Conservation (phyloP, 1,140 invertebrate genomes). For the Thaumatotibia leucotreta region DNA sequence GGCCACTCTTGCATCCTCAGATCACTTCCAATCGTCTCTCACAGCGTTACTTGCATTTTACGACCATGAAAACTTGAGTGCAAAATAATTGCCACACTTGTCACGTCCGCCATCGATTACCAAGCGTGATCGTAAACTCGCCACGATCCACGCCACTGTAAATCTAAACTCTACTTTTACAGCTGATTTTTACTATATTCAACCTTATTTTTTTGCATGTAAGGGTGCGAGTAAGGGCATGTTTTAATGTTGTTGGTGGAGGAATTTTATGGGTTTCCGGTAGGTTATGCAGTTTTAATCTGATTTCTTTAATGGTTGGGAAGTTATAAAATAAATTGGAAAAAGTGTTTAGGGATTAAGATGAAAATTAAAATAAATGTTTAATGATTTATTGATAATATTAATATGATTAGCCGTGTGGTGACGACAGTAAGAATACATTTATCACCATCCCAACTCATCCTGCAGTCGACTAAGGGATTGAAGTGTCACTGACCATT, state of each 20-base stretch:
- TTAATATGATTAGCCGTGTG: too few species aligned
- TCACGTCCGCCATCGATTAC: slow-evolving; percentile 11
- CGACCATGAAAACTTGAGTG: slow-evolving; percentile 7
- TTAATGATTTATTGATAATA: too few species aligned
- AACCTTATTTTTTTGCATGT: neutral
- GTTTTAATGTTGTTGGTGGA: neutral
- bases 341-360: neutral
- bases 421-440: too few species aligned
- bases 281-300: neutral
- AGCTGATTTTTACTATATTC: neutral
- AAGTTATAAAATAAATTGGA: neutral
- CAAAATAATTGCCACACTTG: slow-evolving; percentile 5
- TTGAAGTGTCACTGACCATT: too few species aligned
- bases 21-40: neutral
- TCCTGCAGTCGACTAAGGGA: too few species aligned
- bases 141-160: slow-evolving; percentile 11
- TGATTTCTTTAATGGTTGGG: neutral
- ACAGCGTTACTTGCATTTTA: neutral
- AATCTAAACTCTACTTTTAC: neutral
- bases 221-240: neutral
- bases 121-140: neutral
- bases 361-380: neutral
- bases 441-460: too few species aligned
- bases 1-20: too few species aligned
- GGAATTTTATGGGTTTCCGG: neutral